Evolutionary conservation across 2,113 vertebrate species (phyloP).

Genomic region (Morone saxatilis): DNA sequence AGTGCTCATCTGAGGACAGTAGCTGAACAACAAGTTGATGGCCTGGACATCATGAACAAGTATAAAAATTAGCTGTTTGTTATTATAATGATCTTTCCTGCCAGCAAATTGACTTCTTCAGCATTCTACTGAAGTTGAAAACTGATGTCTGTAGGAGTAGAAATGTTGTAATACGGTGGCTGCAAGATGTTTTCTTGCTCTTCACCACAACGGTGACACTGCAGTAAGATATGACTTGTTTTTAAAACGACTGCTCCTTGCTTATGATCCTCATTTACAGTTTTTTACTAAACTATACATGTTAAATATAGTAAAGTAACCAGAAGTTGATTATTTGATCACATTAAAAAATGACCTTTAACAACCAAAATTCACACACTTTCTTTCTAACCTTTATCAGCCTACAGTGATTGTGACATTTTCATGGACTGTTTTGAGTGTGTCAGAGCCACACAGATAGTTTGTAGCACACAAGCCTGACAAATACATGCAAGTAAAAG

Average conservation of each 20-base stretch:
- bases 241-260: background rate
- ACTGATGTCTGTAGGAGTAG: background rate
- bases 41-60: background rate
- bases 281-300: background rate
- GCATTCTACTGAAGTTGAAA: constrained; percentile 9
- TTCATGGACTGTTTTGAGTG: background rate
- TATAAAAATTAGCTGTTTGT: background rate
- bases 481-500: constrained; percentile 16
- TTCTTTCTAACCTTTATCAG: background rate
- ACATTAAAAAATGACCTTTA: background rate
- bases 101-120: background rate
- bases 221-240: background rate
- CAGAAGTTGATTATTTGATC: background rate
- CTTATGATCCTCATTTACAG: background rate
- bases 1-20: background rate
- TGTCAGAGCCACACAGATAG: constrained; percentile 20
- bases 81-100: background rate
- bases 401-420: background rate
- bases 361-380: background rate
- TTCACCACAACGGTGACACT: background rate
- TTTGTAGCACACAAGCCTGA: background rate
- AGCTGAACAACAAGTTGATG: background rate
- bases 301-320: background rate
- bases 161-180: constrained; percentile 7
- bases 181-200: background rate